These are phyloP conservation scores for Hylaeus volcanicus DNA, from an alignment of 1,140 invertebrate species.

Conservation along the genomic window DNA sequence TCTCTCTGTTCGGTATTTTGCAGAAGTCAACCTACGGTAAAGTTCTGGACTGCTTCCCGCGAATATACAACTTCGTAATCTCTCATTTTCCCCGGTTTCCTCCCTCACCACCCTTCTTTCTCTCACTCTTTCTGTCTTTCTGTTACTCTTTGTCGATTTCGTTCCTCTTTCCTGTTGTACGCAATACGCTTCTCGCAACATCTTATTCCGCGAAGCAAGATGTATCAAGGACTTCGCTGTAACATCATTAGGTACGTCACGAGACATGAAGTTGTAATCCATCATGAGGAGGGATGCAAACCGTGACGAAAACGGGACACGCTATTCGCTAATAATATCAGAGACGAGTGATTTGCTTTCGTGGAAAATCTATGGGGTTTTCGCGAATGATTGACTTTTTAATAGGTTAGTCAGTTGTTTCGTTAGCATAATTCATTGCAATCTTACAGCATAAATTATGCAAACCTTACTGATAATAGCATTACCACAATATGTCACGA, in stretches of 20 bases:
- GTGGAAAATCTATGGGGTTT: no score
- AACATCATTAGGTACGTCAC: background rate
- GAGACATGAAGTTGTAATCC: background rate
- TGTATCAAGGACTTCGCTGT: background rate
- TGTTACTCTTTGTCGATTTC: constrained; percentile 16
- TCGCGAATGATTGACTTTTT: background rate
- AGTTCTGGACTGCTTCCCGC: constrained; percentile 51
- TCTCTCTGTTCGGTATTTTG: constrained; percentile 14
- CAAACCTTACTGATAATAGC: no score
- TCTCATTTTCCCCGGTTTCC: constrained; percentile 19
- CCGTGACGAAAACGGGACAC: background rate
- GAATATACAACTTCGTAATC: constrained; percentile 53
- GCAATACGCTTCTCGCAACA: constrained; percentile 15
- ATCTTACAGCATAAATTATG: no score
- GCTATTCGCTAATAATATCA: background rate
- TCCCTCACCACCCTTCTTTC: background rate
- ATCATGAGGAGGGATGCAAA: background rate
- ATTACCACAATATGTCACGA: no score
- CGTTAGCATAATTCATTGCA: no score
- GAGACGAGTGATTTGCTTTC: no score
- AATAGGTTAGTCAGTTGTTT: background rate
- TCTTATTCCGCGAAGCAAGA: background rate
- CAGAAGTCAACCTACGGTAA: constrained; percentile 17
- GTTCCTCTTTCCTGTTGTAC: constrained; percentile 12
- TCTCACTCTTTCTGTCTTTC: background rate